phyloP scores from a whole-genome alignment of 2,797 vertebrate genomes.

The Sebastes matsubarae region DNA sequence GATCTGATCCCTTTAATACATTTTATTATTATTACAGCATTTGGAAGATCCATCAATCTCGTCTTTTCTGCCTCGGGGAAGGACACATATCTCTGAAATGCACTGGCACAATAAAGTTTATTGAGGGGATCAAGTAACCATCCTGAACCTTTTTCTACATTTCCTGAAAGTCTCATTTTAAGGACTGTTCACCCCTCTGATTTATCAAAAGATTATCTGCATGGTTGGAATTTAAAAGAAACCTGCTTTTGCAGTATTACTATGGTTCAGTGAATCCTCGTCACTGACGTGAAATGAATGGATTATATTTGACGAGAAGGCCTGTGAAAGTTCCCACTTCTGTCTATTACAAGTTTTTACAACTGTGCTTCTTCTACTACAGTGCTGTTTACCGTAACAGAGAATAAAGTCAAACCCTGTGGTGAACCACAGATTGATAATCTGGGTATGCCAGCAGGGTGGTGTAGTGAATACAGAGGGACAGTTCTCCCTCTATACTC shows the following conservation, averaged over 20 bases:
- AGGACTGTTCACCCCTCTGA: neutral
- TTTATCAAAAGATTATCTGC: constrained; percentile 10
- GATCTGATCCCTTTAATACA: neutral
- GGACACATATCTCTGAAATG: neutral
- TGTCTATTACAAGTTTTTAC: neutral
- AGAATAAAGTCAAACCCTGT: neutral
- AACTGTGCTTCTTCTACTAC: neutral
- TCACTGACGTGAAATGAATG: neutral
- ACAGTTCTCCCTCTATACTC: neutral
- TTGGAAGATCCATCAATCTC: neutral
- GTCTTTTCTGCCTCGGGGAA: neutral
- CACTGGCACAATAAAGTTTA: constrained; percentile 3
- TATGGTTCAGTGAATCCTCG: neutral
- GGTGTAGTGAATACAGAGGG: neutral
- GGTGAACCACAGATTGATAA: constrained; percentile 7
- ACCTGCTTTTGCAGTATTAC: neutral
- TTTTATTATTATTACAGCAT: neutral
- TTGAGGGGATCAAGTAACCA: neutral
- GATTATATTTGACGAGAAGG: neutral
- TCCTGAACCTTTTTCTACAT: neutral
- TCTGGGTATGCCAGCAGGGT: neutral
- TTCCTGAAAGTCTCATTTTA: neutral
- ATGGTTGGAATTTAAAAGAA: neutral
- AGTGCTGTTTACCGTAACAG: neutral
- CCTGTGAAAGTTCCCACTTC: neutral